Percentiles rank a stretch among this genome's conserved stretches.
Conservation (phyloP, 35 echinoderm and acorn worm species). For the Patiria miniata region DNA sequence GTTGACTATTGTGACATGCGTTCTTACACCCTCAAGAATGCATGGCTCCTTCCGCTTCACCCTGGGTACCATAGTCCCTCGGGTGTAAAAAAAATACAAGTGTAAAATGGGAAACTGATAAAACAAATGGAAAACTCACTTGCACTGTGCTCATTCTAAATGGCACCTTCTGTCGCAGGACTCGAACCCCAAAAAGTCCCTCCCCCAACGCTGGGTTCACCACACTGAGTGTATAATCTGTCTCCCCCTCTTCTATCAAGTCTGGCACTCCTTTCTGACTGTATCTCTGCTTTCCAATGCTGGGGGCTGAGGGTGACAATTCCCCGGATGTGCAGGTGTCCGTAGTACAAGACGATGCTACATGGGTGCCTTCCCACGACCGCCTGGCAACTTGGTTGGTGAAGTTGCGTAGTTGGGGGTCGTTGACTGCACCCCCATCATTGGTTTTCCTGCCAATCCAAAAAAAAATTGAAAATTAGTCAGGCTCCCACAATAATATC, state of each 20-base stretch:
- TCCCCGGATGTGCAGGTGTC: slow-evolving; percentile 9
- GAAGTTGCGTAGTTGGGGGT: slow-evolving; percentile 79
- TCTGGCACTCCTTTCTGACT: background rate
- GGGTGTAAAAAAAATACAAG: too few species aligned
- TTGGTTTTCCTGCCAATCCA: slow-evolving; percentile 77
- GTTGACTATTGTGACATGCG: too few species aligned
- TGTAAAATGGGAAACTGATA: too few species aligned
- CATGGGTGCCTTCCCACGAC: background rate
- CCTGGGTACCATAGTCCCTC: too few species aligned
- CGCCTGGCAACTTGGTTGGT: slow-evolving; percentile 33
- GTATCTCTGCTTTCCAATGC: background rate
- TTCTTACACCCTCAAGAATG: too few species aligned
- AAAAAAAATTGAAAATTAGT: slow-evolving; percentile 3
- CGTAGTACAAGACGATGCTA: slow-evolving; percentile 33
- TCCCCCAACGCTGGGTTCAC: slow-evolving; percentile 84
- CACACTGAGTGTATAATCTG: slow-evolving; percentile 65
- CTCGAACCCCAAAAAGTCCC: slow-evolving; percentile 64
- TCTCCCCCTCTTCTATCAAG: background rate
- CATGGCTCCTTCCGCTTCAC: too few species aligned
- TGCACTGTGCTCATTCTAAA: slow-evolving; percentile 85
- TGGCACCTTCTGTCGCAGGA: slow-evolving; percentile 79
- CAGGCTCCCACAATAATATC: too few species aligned
- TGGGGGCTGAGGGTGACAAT: background rate
- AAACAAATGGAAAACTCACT: slow-evolving; percentile 46
- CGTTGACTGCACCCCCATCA: slow-evolving; percentile 96